Evolutionary conservation across 2,797 vertebrate genomes (phyloP).

Genomic region (Gobio occitaniae): DNA sequence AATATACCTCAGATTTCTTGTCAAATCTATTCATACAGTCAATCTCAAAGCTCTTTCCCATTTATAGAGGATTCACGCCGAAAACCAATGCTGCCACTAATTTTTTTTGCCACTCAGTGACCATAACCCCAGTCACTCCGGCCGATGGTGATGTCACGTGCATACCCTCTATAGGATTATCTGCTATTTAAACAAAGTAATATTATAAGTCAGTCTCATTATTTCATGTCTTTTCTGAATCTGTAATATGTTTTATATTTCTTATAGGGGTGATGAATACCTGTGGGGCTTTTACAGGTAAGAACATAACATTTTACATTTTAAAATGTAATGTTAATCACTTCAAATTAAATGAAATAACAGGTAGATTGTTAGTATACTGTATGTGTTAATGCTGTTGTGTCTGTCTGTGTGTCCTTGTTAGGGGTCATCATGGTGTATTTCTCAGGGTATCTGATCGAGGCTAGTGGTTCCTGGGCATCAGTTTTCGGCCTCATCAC

Average conservation of each 20-base stretch:
- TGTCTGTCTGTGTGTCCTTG: slow-evolving; percentile 37
- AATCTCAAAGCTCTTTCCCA: no score
- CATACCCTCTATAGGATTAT: neutral
- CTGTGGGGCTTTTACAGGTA: slow-evolving; percentile 93
- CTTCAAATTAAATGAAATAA: neutral
- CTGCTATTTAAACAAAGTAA: neutral
- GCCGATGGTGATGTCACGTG: no score
- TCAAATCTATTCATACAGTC: no score
- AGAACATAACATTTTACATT: slow-evolving; percentile 54
- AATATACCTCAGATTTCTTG: no score
- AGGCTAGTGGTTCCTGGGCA: slow-evolving; percentile 89
- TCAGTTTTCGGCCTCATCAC: slow-evolving; percentile 91
- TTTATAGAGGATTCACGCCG: no score
- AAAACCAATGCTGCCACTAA: no score
- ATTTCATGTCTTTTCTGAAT: neutral
- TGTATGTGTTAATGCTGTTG: slow-evolving; percentile 8
- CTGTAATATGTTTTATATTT: slow-evolving; percentile 33
- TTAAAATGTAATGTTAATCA: neutral
- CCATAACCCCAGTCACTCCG: no score
- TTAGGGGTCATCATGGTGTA: slow-evolving; percentile 93
- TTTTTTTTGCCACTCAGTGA: no score
- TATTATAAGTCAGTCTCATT: neutral
- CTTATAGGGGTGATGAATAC: slow-evolving; percentile 93
- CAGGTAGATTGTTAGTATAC: neutral
- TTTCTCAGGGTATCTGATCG: slow-evolving; percentile 92